These are phyloP conservation scores for Melanostoma scalare DNA, from an alignment of 2,888 invertebrate genomes.

Conservation along the genomic window DNA sequence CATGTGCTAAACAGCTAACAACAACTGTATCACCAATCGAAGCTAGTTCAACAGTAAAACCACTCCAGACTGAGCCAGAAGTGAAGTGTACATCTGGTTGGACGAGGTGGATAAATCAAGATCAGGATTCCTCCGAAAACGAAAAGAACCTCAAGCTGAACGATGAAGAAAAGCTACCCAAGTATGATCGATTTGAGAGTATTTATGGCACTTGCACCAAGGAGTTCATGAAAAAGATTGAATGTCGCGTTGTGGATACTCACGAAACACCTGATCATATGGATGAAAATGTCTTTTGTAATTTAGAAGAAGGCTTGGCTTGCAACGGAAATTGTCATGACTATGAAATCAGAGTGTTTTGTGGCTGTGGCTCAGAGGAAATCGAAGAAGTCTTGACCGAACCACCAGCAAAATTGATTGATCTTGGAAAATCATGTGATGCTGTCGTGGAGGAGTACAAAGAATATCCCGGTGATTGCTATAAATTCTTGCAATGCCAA, in stretches of 20 bases:
- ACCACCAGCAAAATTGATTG: constrained; percentile 76
- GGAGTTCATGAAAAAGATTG: constrained; percentile 87
- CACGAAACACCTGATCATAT: constrained; percentile 87
- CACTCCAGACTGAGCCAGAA: constrained; percentile 77
- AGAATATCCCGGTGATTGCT: constrained; percentile 86
- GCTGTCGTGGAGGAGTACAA: constrained; percentile 84
- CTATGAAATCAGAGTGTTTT: constrained; percentile 91
- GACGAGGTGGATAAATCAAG: constrained; percentile 89
- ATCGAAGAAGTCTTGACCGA: constrained; percentile 52
- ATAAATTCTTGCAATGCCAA: constrained; percentile 87
- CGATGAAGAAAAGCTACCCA: constrained; percentile 79
- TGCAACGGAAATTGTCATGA: constrained; percentile 89
- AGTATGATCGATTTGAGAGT: constrained; percentile 79
- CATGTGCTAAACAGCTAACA: constrained; percentile 82
- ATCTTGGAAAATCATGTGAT: constrained; percentile 77
- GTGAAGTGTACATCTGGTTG: constrained; percentile 87
- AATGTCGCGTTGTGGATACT: constrained; percentile 87
- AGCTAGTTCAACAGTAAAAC: constrained; percentile 74
- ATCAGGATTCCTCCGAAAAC: constrained; percentile 76
- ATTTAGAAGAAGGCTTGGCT: constrained; percentile 87
- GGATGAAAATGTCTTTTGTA: constrained; percentile 89
- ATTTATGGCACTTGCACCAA: constrained; percentile 84
- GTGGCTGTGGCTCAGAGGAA: constrained; percentile 83
- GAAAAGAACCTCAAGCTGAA: constrained; percentile 76
- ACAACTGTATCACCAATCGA: constrained; percentile 61